Evolutionary conservation across 2,797 vertebrate genomes (phyloP).

Genomic region (Caiman crocodilus): DNA sequence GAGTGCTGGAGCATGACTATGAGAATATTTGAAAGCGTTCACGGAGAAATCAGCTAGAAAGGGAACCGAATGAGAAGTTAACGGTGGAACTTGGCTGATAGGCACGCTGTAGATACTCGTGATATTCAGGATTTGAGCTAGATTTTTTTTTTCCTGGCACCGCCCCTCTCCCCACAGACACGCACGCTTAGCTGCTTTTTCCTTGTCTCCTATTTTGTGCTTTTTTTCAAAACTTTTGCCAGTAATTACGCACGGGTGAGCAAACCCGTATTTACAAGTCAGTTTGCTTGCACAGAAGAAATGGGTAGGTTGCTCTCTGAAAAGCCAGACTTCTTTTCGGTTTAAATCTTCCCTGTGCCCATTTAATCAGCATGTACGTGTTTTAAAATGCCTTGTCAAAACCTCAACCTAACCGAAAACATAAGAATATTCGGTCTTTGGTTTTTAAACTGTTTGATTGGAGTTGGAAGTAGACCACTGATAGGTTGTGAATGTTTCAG

Average conservation of each 20-base stretch:
- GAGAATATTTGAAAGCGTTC: background rate
- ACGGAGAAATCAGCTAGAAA: background rate
- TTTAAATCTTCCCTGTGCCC: background rate
- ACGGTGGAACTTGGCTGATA: background rate
- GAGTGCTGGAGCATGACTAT: background rate
- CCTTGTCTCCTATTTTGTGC: background rate
- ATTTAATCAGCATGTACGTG: background rate
- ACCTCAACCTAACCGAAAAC: background rate
- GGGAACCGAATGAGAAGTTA: background rate
- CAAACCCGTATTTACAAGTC: background rate
- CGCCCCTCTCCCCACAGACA: background rate
- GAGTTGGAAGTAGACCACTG: background rate
- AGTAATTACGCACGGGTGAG: background rate
- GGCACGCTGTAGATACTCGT: background rate
- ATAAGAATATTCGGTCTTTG: background rate
- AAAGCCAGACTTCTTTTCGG: background rate
- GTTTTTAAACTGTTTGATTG: background rate
- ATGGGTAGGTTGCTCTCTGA: fast-evolving
- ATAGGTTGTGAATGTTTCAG: background rate
- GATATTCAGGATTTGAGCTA: background rate
- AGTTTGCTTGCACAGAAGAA: background rate
- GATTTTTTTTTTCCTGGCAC: background rate
- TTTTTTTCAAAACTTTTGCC: background rate
- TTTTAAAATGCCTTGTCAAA: background rate
- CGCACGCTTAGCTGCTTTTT: background rate